A percentile compares a stretch with the other conserved stretches of the same genome.
phyloP scores from a whole-genome alignment of 2,113 vertebrate species.

The Ascaphus truei region DNA sequence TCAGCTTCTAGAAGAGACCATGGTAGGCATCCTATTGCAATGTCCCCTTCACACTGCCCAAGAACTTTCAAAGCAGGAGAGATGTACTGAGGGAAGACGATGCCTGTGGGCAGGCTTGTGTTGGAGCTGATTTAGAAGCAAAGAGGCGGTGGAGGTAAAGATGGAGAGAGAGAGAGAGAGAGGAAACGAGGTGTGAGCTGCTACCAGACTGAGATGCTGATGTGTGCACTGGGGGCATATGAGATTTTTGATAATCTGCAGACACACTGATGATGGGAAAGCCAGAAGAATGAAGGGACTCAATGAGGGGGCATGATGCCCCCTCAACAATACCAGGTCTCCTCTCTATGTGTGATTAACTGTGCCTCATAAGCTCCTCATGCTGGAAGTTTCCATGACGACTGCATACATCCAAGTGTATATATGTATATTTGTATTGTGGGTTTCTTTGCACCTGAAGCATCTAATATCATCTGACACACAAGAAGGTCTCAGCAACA shows the following conservation, averaged over 20 bases:
- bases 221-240: not conserved
- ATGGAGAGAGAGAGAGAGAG: not conserved
- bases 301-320: not conserved
- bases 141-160: not conserved
- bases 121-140: not conserved
- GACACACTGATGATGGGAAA: conserved; percentile 5
- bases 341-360: conserved; percentile 18
- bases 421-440: not conserved
- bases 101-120: no score
- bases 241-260: not conserved
- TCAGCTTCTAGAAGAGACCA: no score
- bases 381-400: conserved; percentile 8
- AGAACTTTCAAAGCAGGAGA: not conserved
- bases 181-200: no score
- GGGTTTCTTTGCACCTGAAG: conserved; percentile 13
- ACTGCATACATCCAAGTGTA: not conserved
- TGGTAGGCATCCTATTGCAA: no score
- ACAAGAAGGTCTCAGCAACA: not conserved
- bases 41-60: not conserved
- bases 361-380: not conserved
- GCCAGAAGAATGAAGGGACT: conserved; percentile 1
- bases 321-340: not conserved
- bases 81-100: not conserved
- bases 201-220: no score
- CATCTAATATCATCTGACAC: not conserved